Evolutionary conservation across 2,888 invertebrate species (phyloP).

Genomic region (Galerucella pusilla): DNA sequence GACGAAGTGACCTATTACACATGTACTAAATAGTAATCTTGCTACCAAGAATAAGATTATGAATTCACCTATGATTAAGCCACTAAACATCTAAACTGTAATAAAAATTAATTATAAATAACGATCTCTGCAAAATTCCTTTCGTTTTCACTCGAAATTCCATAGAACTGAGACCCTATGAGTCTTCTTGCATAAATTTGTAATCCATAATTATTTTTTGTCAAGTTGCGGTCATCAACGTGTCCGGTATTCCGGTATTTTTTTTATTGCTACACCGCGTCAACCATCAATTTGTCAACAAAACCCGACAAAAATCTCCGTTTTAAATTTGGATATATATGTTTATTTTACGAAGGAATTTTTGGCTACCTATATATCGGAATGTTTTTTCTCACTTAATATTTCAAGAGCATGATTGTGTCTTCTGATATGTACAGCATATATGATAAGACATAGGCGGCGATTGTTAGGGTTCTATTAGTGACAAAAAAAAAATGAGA

Average conservation of each 20-base stretch:
- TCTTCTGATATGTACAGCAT: constrained; percentile 10
- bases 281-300: constrained; percentile 13
- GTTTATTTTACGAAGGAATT: constrained; percentile 27
- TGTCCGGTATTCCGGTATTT: constrained; percentile 12
- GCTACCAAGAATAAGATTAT: not conserved
- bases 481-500: no score
- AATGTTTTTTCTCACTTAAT: constrained; percentile 31
- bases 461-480: no score
- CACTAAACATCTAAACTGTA: constrained; percentile 1
- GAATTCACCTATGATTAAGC: constrained; percentile 7
- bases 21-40: not conserved
- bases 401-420: constrained; percentile 19
- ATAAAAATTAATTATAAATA: constrained; percentile 6
- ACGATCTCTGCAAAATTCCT: not conserved
- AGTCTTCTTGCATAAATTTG: constrained; percentile 9
- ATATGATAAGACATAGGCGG: not conserved
- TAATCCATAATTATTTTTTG: constrained; percentile 1
- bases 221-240: constrained; percentile 7
- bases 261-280: constrained; percentile 8
- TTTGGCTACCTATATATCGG: constrained; percentile 30
- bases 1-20: not conserved
- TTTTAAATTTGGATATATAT: constrained; percentile 19
- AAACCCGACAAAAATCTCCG: not conserved
- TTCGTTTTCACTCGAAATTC: constrained; percentile 17
- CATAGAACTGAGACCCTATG: constrained; percentile 8